Base-by-base conservation (phyloP, 2,888 invertebrate species). In the Temnothorax unifasciatus region DNA sequence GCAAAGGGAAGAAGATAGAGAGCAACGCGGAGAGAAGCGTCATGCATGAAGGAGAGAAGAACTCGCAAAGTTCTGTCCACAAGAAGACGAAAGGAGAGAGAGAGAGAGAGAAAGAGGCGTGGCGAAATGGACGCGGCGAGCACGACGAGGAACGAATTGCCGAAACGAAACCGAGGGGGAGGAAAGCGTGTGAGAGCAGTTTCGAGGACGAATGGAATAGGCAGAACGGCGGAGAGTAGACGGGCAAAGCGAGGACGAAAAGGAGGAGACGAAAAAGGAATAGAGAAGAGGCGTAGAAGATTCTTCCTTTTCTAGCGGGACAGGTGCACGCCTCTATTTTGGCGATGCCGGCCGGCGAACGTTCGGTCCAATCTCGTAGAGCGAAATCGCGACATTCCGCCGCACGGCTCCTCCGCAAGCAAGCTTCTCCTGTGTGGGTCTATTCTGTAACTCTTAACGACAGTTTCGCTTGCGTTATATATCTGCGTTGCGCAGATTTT, bases 261-360 rank as follows among this genome's bases (percentile, higher is more conserved):
- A 85, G 57, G 71, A 68, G 71, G 79, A 73, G 73, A n/a, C 6
- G n/a, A 50, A 76, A 64, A 61, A 59, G 68, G 69, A 84, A 75
- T 47, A 29, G 75, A 9, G 64, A 29, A 54, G 85, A 86, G 79
- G 81, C 77, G 79, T 79, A 79, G 74, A 61, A 76, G 83, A 86
- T 87, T 92, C 84, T 85, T 93, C 92, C 89, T 92, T 93, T 93
- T 93, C 89, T 90, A 83, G 38, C 47, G 76, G 89, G 90, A 91
- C 93, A 93, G 93, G 93, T 93, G 93, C 92, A 92, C 73, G 86
- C 86, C 91, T 91, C 93, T 92, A 93, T 93, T 93, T 93, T 89
- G 88, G 91, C 91, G 52, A 68, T 81, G 59, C 84, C n/a, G 50
- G 68, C 25, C 63, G 69, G 88, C 64, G 75, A 88, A 90, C 87